Evolutionary conservation across 2,888 invertebrate species (phyloP).

Genomic region (Chironomus riparius): DNA sequence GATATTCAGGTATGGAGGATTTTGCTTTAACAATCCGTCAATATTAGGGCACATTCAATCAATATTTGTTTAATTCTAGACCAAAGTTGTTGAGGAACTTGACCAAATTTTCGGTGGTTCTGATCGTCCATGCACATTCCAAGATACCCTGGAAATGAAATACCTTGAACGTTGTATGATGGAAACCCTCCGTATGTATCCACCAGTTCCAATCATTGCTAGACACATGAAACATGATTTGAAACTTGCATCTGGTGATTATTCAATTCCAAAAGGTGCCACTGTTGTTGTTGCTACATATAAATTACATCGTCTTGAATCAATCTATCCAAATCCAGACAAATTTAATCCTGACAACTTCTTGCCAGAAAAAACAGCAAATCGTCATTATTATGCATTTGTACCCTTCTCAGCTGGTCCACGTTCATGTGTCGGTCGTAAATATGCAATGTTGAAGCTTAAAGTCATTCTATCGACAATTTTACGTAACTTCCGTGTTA

Average conservation of each 20-base stretch:
- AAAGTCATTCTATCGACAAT: constrained; percentile 70
- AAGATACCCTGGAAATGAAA: constrained; percentile 79
- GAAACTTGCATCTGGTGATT: constrained; percentile 56
- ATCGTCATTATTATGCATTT: constrained; percentile 71
- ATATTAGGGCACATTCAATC: too few relatives aligned
- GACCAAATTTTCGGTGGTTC: constrained; percentile 68
- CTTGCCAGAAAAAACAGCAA: constrained; percentile 65
- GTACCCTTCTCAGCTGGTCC: constrained; percentile 78
- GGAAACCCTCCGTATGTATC: constrained; percentile 71
- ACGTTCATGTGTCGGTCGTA: constrained; percentile 69
- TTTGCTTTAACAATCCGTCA: too few relatives aligned
- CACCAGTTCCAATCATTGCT: constrained; percentile 69
- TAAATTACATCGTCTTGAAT: constrained; percentile 59
- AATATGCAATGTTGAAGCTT: constrained; percentile 71
- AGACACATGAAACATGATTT: constrained; percentile 63
- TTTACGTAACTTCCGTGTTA: constrained; percentile 61
- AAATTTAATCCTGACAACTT: constrained; percentile 79
- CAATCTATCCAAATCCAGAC: constrained; percentile 66
- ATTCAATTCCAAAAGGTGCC: constrained; percentile 58
- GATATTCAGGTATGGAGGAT: constrained; percentile 56
- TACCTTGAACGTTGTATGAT: constrained; percentile 71
- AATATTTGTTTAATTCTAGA: constrained; percentile 30
- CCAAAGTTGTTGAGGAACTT: constrained; percentile 62
- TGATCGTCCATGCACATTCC: constrained; percentile 65
- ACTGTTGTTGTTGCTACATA: constrained; percentile 59